Base-by-base conservation (phyloP, 2,113 vertebrate genomes). In the Nothoprocta pentlandii region DNA sequence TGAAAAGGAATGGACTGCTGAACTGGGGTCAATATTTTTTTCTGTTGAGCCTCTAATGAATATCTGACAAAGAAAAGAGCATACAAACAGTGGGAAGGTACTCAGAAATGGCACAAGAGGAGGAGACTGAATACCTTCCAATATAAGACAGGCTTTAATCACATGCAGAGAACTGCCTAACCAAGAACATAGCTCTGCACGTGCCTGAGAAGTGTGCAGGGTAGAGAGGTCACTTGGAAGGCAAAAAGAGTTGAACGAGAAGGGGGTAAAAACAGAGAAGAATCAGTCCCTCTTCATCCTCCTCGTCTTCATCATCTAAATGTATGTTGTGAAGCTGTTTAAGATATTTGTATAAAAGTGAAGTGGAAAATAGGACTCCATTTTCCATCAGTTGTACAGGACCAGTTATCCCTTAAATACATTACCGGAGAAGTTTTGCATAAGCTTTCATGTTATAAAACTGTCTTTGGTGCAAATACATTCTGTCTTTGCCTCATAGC, bases 131-230 rank as follows among this genome's bases (percentile, higher is more conserved):
- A 2, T 69, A 80, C 34, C 59, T 73, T 28, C 46, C 41, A 84
- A 19, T 26, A 73, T 30, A 80, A 80, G 51, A 88, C 10, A 76
- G 93, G 80, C 86, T 94, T 87, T 84, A 94, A 74, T 87, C 73
- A 89, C 1, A 2, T 34, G 32, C 89, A 89, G 62, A 78, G 83
- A 77, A 78, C 53, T 16, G 75, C 44, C 78, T 77, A 85, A 63
- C 22, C 81, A 92, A 91, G 91, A 94, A 91, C 11, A n/a, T 8
- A 80, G 46, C 85, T 95, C 85, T 58, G 28, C 75, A 85, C 9
- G 32, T 19, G 71, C 91, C 51, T 39, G 56, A 58, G 87, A 91
- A 90, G 61, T 80, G 80, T 90, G 82, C 51, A 80, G 87, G 87
- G 53, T 36, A 82, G 36, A 61, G 25, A 71, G 39, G 56, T 78